Conservation (phyloP, 2,797 vertebrate genomes). For the Manis javanica region DNA sequence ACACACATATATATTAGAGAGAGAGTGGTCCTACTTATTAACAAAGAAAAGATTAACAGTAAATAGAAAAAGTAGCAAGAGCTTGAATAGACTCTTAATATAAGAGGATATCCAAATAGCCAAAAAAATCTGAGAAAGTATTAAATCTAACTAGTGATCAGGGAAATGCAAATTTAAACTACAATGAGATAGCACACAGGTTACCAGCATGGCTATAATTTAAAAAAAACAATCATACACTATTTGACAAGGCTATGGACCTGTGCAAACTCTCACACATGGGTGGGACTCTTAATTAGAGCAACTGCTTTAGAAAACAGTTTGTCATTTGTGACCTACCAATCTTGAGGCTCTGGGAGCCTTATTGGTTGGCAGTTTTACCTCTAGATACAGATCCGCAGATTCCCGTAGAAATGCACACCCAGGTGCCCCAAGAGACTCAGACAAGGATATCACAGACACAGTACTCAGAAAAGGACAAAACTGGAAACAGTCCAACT, state of each 20-base stretch:
- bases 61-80: background rate
- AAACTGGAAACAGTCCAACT: background rate
- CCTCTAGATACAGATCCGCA: background rate
- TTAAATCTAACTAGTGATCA: background rate
- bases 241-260: background rate
- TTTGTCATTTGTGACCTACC: background rate
- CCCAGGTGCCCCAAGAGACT: background rate
- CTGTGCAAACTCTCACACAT: background rate
- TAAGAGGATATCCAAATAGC: background rate
- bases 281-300: background rate
- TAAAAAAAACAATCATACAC: background rate
- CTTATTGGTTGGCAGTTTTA: background rate
- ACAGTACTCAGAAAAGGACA: background rate
- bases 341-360: background rate
- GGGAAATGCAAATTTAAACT: background rate
- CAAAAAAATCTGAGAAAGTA: background rate
- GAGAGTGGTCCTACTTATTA: background rate
- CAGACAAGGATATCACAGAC: background rate
- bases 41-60: background rate
- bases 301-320: background rate
- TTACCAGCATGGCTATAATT: background rate
- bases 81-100: background rate
- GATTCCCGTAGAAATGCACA: background rate
- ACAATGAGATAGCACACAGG: background rate
- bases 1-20: background rate